Base-by-base conservation (phyloP, 2,888 invertebrate genomes). In the Ichneumoninae sp. region DNA sequence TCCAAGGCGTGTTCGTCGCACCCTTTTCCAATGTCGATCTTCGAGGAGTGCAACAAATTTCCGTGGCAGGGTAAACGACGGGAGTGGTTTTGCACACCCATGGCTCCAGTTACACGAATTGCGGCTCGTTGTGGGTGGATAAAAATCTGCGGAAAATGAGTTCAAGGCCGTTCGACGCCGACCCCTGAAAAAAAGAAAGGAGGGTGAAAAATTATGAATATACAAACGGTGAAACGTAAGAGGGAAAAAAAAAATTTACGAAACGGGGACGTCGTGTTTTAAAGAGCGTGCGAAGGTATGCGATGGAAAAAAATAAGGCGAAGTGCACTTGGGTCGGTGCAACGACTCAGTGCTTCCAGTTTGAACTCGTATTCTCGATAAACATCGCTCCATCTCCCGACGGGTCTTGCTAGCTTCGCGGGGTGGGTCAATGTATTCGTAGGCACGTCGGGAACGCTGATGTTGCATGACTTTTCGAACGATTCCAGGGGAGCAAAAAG, bases 381-480 rank as follows among this genome's bases (percentile, higher is more conserved):
- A 13, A 30, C 30, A 26, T 26, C 60, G 60, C 30, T 22, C 60
- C 30, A 30, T 30, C 60, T 30, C 26, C n/a, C 36, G 26, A 33
- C 52, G 3, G 16, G 36, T 62, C 66, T 54, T 72, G 8, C 33
- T 19, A 30, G 40, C 54, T 40, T 57, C 54, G 50, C 10, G 0
- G 6, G 26, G 19, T 69, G 33, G 81, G 52, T 81, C 81, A 76
- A 65, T 70, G 81, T 44, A 81, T 81, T 70, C 36, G 62, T 8
- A 33, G 70, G 52, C 52, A 70, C 75, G 75, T 52, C 75, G 62
- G 26, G 52, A 81, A 75, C 70, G 44, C n/a, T 3, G 50, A 50
- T 36, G 40, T 81, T 70, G 75, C 80, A 69, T 54, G 68, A 80
- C 47, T 79, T 33, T 71, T 57, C n/a, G 50, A 77, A 78, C 62